phyloP scores from a whole-genome alignment of 2,113 vertebrate genomes.

The Mixornis gularis region DNA sequence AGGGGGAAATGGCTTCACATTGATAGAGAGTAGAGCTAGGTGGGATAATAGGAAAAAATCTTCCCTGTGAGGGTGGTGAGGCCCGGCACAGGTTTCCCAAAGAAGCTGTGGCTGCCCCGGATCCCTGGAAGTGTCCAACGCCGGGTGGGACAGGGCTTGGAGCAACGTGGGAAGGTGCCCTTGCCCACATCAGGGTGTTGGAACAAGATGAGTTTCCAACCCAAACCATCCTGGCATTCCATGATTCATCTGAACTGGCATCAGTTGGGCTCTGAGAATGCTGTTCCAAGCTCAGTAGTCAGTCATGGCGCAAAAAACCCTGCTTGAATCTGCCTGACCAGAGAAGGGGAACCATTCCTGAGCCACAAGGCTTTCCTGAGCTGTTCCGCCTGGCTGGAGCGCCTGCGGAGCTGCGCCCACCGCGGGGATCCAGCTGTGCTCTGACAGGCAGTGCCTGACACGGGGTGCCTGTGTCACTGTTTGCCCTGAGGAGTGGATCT shows the following conservation, averaged over 20 bases:
- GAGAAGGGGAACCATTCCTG: not conserved
- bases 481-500: not conserved
- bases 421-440: rapidly evolving
- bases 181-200: not conserved
- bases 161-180: rapidly evolving
- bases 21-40: not conserved
- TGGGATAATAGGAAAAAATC: not conserved
- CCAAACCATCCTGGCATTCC: not conserved
- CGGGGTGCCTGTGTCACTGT: rapidly evolving
- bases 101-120: not conserved
- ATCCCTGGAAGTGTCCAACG: not conserved
- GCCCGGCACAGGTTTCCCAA: not conserved
- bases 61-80: not conserved
- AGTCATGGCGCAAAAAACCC: rapidly evolving
- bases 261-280: rapidly evolving
- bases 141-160: rapidly evolving
- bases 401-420: not conserved
- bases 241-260: not conserved
- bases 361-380: not conserved
- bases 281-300: not conserved
- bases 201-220: not conserved
- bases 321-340: not conserved
- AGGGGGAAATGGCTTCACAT: not conserved
- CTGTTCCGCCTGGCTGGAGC: not conserved
- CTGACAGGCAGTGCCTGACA: not conserved